Conservation (phyloP, 1,140 invertebrate genomes). For the Watersipora subatra region DNA sequence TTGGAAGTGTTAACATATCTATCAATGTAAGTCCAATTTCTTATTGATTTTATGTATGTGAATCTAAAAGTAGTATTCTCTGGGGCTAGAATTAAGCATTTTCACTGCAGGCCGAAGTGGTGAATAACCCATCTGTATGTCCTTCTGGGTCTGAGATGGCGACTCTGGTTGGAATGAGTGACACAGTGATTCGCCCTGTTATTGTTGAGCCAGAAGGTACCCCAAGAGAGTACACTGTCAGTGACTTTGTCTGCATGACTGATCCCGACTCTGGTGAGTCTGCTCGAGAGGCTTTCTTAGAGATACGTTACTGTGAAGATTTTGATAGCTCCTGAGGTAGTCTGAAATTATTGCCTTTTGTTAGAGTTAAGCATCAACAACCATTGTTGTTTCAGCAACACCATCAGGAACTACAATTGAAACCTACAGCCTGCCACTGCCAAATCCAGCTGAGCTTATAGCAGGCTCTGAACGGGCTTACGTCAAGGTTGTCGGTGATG, state of each 20-base stretch:
- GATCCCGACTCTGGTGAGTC: neutral
- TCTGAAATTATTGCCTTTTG: neutral
- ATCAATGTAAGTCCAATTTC: conserved; percentile 37
- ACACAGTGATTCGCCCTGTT: conserved; percentile 2
- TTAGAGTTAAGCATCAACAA: neutral
- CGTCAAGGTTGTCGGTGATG: conserved; percentile 29
- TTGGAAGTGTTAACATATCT: conserved; percentile 49
- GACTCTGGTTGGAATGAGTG: neutral
- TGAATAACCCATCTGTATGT: neutral
- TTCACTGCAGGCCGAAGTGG: neutral
- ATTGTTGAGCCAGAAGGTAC: conserved; percentile 22
- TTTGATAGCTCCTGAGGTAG: neutral
- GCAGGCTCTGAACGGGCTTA: conserved; percentile 20
- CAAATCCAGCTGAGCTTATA: conserved; percentile 20
- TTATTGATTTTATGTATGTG: neutral
- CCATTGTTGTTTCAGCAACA: neutral
- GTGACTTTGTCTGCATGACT: conserved; percentile 19
- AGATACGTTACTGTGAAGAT: neutral
- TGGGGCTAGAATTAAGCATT: neutral
- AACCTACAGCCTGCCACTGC: conserved; percentile 10
- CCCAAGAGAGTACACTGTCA: conserved; percentile 20
- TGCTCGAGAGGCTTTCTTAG: neutral
- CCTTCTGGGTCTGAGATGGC: neutral
- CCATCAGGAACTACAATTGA: neutral
- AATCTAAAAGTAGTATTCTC: neutral